phyloP scores from a whole-genome alignment of 2,113 vertebrate species.

The Oncorhynchus nerka region DNA sequence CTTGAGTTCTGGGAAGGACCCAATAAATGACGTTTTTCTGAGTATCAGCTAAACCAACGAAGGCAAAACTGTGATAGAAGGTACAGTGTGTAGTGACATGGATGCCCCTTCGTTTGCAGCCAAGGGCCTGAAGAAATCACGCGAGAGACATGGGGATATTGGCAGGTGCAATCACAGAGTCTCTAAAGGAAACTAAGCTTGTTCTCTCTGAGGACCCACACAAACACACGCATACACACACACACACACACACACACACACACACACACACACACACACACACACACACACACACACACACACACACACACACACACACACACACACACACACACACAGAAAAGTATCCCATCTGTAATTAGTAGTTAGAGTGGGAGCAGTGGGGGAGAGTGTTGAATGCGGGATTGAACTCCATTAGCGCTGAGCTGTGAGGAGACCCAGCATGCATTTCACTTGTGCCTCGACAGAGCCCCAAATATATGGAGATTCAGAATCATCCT shows the following conservation, averaged over 20 bases:
- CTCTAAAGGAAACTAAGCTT: too few relatives aligned
- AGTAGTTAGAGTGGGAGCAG: slow-evolving; percentile 15
- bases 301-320: neutral
- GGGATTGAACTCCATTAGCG: slow-evolving; percentile 60
- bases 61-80: neutral
- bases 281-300: neutral
- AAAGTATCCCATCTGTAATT: slow-evolving; percentile 49
- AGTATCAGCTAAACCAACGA: neutral
- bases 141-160: too few relatives aligned
- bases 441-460: slow-evolving; percentile 59
- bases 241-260: neutral
- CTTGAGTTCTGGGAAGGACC: slow-evolving; percentile 8
- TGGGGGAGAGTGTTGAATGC: slow-evolving; percentile 10
- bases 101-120: too few relatives aligned
- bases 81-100: too few relatives aligned
- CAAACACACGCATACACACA: too few relatives aligned
- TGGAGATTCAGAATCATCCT: slow-evolving; percentile 2
- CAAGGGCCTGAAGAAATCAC: too few relatives aligned
- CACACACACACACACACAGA: slow-evolving; percentile 16
- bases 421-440: slow-evolving; percentile 55
- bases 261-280: neutral
- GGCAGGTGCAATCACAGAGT: too few relatives aligned
- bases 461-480: slow-evolving; percentile 43
- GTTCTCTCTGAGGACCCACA: neutral
- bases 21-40: neutral